A percentile compares a stretch with the other conserved stretches of the same genome.
Conservation (phyloP, 1,140 invertebrate species). For the Macrobrachium nipponense region DNA sequence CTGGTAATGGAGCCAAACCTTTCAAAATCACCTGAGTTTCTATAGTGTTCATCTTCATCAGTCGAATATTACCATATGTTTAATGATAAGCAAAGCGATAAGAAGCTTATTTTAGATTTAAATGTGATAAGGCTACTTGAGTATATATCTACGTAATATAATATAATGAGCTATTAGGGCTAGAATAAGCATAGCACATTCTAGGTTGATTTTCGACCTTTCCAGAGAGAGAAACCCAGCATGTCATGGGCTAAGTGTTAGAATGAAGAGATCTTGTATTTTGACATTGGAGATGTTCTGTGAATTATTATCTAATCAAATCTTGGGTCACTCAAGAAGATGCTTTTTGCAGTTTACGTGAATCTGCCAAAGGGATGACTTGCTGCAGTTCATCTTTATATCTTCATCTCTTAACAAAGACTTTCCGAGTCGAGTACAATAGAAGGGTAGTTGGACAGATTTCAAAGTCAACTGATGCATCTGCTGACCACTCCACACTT, state of each 20-base stretch:
- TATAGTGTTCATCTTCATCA: constrained; percentile 50
- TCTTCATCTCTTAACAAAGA: constrained; percentile 14
- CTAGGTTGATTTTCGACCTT: constrained; percentile 43
- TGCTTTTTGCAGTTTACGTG: constrained; percentile 1
- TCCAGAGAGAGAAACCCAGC: constrained; percentile 32
- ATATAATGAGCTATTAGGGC: constrained; percentile 57
- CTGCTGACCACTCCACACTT: constrained; percentile 40
- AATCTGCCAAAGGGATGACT: too few species aligned
- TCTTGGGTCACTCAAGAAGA: constrained; percentile 5
- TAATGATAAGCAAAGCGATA: constrained; percentile 58
- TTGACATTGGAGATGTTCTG: not conserved
- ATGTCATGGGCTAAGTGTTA: constrained; percentile 21
- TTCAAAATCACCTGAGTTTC: constrained; percentile 54
- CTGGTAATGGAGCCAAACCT: constrained; percentile 24
- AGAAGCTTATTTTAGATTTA: constrained; percentile 58
- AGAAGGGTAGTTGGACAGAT: constrained; percentile 40
- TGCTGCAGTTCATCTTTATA: constrained; percentile 8
- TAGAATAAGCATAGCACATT: constrained; percentile 58
- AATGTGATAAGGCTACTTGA: constrained; percentile 59
- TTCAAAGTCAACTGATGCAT: constrained; percentile 26
- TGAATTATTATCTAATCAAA: not conserved
- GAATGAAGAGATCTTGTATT: constrained; percentile 14
- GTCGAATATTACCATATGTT: constrained; percentile 48
- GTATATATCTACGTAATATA: constrained; percentile 57
- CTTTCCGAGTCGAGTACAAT: not conserved